Evolutionary conservation across 2,888 invertebrate species (phyloP).

Genomic region (Lacanobia oleracea): DNA sequence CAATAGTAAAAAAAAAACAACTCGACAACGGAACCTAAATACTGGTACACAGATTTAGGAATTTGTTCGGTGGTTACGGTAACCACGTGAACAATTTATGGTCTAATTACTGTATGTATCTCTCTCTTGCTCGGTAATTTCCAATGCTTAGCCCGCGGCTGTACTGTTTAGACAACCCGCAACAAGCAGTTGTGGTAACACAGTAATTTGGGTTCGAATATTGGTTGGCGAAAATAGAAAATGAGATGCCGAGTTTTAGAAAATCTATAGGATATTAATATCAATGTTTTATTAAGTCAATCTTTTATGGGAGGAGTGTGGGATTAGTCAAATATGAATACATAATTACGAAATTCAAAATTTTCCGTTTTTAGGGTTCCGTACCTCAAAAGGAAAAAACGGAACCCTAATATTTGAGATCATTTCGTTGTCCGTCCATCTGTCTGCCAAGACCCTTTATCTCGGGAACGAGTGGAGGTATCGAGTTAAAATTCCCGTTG

Average conservation of each 20-base stretch:
- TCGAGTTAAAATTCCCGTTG: no score
- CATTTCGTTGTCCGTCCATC: no score
- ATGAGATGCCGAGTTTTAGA: neutral
- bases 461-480: no score
- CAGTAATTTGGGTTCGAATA: slow-evolving; percentile 15
- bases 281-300: no score
- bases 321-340: no score
- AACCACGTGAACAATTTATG: slow-evolving; percentile 17
- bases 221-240: slow-evolving; percentile 3
- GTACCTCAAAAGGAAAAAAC: no score
- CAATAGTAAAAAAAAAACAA: no score
- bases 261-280: neutral
- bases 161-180: slow-evolving; percentile 1
- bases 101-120: slow-evolving; percentile 24
- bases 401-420: no score
- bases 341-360: no score
- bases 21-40: slow-evolving; percentile 5
- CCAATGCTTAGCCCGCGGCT: slow-evolving; percentile 23
- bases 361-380: no score
- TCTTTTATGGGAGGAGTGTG: no score
- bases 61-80: slow-evolving; percentile 6
- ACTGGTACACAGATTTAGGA: slow-evolving; percentile 4
- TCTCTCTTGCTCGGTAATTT: slow-evolving; percentile 12
- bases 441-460: no score
- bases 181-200: slow-evolving; percentile 3